Percentiles rank a stretch among this genome's conserved stretches.
Conservation (phyloP, 2,113 vertebrate species). For the Dromiciops gliroides region DNA sequence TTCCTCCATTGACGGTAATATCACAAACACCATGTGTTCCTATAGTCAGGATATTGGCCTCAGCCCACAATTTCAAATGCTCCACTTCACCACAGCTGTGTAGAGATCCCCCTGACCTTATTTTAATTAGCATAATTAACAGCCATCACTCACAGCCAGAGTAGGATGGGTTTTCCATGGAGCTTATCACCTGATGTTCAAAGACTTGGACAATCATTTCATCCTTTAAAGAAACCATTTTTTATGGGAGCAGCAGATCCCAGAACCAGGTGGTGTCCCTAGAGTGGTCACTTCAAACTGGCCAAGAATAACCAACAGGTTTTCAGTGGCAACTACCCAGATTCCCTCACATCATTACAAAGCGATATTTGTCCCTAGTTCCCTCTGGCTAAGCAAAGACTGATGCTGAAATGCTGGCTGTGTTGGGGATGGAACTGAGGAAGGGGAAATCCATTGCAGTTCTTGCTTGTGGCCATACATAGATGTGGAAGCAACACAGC, state of each 20-base stretch:
- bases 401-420: constrained; percentile 39
- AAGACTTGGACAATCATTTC: constrained; percentile 42
- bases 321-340: constrained; percentile 16
- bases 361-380: background rate
- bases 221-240: constrained; percentile 27
- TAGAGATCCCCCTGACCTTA: constrained; percentile 47
- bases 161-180: background rate
- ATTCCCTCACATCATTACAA: constrained; percentile 2
- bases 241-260: background rate
- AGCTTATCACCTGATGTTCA: constrained; percentile 48
- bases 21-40: constrained; percentile 28
- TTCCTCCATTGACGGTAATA: constrained; percentile 52
- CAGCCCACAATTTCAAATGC: constrained; percentile 51
- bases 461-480: constrained; percentile 21
- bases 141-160: constrained; percentile 55
- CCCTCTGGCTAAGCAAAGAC: background rate
- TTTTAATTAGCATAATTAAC: constrained; percentile 71
- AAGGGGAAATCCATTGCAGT: background rate
- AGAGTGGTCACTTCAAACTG: constrained; percentile 5
- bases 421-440: background rate
- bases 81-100: constrained; percentile 67
- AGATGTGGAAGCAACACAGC: background rate
- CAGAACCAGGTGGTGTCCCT: background rate
- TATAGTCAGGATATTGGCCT: constrained; percentile 33
- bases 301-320: constrained; percentile 29